Base-by-base conservation (phyloP, 64 coral and sea anemone species). In the Actinia equina region DNA sequence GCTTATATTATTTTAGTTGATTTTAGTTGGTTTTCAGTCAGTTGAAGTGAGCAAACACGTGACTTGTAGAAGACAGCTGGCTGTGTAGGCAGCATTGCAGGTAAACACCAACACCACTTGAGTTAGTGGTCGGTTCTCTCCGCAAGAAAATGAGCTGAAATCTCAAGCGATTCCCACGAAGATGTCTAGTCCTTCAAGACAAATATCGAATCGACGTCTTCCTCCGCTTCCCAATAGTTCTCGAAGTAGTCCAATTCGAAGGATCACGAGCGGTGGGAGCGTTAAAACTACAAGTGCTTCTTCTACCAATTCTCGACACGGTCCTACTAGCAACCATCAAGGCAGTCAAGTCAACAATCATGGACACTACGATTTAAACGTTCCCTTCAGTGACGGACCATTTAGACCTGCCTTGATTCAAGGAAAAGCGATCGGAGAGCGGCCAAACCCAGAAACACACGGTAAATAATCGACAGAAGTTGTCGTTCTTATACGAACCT, bases 171-270 rank as follows among this genome's bases (percentile, higher is more conserved):
- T 46, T 81, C 49, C 45, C 27, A 52, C 78, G 9, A 60, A 58
- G 74, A 92, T 92, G 90, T 92, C 90, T 65, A 92, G 90, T 71
- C 90, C 90, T 87, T 92, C 90, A 20, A 77, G 90, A 5, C 90
- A 92, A 74, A 86, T 92, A 10, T 86, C 84, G 20, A 92, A 92
- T 54, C 85, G 90, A n/a, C 84, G 90, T 11, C 79, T 92, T 49
- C 90, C 90, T 12, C 90, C 90, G 27, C 43, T 92, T 27, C 90
- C 90, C 13, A 92, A 80, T 52, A 80, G 90, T 57, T 87, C 90
- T 17, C 44, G 85, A 19, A 79, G 80, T 3, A 87, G 85, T 46
- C 85, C 85, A 2, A 87, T 59, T 83, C 43, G 80, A 52, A 77
- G 90, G 55, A 83, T 67, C 59, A 64, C 90, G 6, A 92, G 85